Evolutionary conservation across 2,888 invertebrate species (phyloP), one percentile per base, ranked within the genome.

Genomic region (Drosophila kanekoi): DNA sequence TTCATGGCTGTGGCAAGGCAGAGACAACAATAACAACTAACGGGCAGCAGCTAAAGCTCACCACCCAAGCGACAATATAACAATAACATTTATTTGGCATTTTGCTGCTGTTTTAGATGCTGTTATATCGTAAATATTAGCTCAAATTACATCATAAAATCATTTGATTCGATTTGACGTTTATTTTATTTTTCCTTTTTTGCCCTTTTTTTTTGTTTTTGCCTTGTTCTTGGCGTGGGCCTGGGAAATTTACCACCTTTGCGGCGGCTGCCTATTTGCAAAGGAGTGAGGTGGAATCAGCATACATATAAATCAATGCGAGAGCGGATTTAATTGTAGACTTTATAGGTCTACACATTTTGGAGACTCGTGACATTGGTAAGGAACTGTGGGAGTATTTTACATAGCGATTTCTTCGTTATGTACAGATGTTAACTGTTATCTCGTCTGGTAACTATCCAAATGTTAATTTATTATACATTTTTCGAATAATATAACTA

Each of bases 71-170:
- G 90, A 90, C 90, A 91, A 89, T 90, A 90, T 90, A 91, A 91
- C 91, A 83, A 90, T 91, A 90, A 90, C 89, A 91, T 90, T 86
- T 90, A 90, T 90, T 90, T 90, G 90, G 89, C 86, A 88, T 87
- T 90, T 88, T 87, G 89, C 89, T 89, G 85, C 87, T 91, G 77
- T 85, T 90, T 90, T 90, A 90, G 91, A 89, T 91, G 91, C 88
- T 90, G 89, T 91, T 89, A 91, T 91, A 91, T 91, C 91, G 91
- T 91, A 91, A 91, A 91, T 91, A 91, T 91, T 91, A 91, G 91
- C 89, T 81, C 91, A 91, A 91, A 91, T 91, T 91, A 91, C 91
- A 91, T 91, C 91, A 91, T 91, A 91, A 91, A 91, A 91, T 89
- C 90, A 91, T 91, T 91, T 91, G 90, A 91, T 91, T 91, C 89